phyloP scores from a whole-genome alignment of 2,113 vertebrate species.

The Lasiurus borealis region DNA sequence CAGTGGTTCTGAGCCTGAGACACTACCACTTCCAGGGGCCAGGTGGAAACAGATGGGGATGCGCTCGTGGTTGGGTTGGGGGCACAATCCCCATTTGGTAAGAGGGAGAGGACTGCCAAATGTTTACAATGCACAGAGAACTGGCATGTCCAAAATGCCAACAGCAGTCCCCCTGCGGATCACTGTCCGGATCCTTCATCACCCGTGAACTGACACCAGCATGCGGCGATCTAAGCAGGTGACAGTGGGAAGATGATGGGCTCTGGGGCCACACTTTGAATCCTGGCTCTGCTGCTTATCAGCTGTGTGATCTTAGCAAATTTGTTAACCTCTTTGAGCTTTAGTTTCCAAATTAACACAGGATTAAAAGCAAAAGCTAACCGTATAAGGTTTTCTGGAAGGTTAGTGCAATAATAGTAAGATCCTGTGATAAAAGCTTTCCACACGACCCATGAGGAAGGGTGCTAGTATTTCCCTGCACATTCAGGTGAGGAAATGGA shows the following conservation, averaged over 20 bases:
- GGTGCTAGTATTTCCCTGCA: background rate
- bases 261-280: slow-evolving; percentile 21
- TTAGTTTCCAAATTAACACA: slow-evolving; percentile 22
- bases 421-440: background rate
- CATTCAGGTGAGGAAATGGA: background rate
- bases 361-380: slow-evolving; percentile 36
- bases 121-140: background rate
- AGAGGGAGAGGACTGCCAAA: background rate
- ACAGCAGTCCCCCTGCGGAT: background rate
- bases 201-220: background rate
- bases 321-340: slow-evolving; percentile 35
- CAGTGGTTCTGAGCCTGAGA: background rate
- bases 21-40: background rate
- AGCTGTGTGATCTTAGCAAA: background rate
- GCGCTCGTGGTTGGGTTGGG: background rate
- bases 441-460: background rate
- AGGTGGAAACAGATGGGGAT: background rate
- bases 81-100: background rate
- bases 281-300: slow-evolving; percentile 25
- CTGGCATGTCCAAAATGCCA: background rate
- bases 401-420: background rate
- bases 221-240: background rate
- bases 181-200: background rate
- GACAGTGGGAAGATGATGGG: background rate
- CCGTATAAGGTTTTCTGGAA: background rate